Base-by-base conservation (phyloP, 2,113 vertebrate genomes). In the Bos indicus region DNA sequence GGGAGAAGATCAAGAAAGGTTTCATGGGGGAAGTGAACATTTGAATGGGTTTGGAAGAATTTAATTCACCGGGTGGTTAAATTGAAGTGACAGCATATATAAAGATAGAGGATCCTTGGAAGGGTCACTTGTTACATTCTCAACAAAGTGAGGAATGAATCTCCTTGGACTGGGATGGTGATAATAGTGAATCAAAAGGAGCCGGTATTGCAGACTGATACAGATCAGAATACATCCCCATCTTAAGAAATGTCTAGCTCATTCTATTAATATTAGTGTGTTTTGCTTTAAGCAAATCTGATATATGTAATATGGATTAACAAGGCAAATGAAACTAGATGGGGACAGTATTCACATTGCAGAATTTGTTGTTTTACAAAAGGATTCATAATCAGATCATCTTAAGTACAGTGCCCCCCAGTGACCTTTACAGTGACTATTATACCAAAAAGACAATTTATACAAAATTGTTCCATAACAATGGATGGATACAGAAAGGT, bases 301-400 rank as follows among this genome's bases (percentile, higher is more conserved):
- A 71, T 81, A 54, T 82, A 60, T 85, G 25, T 84, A 91, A 88
- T 92, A 46, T 96, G 88, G 21, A 96, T 88, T 92, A 92, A 85
- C 26, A 95, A 90, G 90, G 43, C 40, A 97, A 94, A 97, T 60
- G 8, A n/a, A 97, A 81, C 48, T 88, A 67, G 59, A 71, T 91
- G 90, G 81, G 90, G 84, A 62, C 40, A 90, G 14, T 84, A 81
- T 82, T 94, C 40, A 92, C 33, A 64, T 30, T 71, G 56, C 19
- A 88, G 71, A 96, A 91, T 96, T 88, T 52, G n/a, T 94, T 96
- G 62, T 54, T 97, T 95, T 96, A 94, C 17, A 85, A 94, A 94
- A 91, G 46, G 30, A 80, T 74, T 97, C 48, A 81, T 88, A 92
- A 93, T 89, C 62, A 87, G 33, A 56, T 81, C n/a, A n/a, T 95